phyloP scores from a whole-genome alignment of 2,113 vertebrate genomes.

The Gnathonemus longibarbis region DNA sequence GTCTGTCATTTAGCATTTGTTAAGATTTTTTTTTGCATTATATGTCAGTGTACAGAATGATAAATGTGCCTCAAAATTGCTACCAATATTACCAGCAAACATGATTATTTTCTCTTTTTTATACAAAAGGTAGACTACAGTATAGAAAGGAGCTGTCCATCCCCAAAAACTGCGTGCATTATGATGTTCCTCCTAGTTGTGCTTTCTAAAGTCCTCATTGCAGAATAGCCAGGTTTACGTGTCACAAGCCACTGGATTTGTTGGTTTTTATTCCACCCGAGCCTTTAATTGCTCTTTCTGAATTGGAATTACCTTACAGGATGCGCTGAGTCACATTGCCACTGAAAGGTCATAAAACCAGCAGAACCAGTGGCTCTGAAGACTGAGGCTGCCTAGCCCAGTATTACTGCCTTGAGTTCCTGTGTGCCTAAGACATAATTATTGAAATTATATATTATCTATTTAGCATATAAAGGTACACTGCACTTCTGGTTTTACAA shows the following conservation, averaged over 20 bases:
- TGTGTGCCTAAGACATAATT: background rate
- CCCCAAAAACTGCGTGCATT: background rate
- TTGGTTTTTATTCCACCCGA: background rate
- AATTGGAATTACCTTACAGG: background rate
- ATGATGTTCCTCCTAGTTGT: background rate
- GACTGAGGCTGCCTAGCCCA: background rate
- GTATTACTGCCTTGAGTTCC: background rate
- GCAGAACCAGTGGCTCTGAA: background rate
- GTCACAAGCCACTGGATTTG: background rate
- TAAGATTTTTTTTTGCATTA: background rate
- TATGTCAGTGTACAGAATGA: background rate
- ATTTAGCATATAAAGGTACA: background rate
- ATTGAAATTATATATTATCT: background rate
- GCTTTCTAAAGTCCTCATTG: background rate
- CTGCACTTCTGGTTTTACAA: background rate
- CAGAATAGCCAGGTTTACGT: background rate
- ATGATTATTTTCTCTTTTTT: background rate
- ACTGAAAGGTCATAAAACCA: background rate
- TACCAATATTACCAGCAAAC: background rate
- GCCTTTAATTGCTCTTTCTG: background rate
- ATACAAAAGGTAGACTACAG: background rate
- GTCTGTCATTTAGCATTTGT: constrained; percentile 10
- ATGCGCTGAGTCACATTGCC: background rate
- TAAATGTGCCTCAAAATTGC: background rate
- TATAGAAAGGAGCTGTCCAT: background rate